Percentiles rank a stretch among this genome's conserved stretches.
Evolutionary conservation across 2,113 vertebrate species (phyloP).

Genomic region (Oenanthe melanoleuca): DNA sequence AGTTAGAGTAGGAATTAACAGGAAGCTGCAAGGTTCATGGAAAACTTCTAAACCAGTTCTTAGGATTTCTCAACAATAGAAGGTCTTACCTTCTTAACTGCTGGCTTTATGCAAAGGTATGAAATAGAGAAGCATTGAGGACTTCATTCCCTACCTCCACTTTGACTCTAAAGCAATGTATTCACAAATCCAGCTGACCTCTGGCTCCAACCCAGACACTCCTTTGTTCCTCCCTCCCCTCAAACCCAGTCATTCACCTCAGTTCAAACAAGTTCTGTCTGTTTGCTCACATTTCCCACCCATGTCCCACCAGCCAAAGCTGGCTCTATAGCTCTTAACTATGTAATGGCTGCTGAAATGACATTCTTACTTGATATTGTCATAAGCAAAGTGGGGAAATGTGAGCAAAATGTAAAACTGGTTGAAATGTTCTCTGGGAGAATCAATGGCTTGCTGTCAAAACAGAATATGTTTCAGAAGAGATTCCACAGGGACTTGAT

Average conservation of each 20-base stretch:
- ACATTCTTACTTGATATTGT: neutral
- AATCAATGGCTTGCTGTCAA: slow-evolving; percentile 54
- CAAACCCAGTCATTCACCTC: neutral
- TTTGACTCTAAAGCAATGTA: neutral
- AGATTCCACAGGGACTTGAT: neutral
- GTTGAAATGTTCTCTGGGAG: slow-evolving; percentile 34
- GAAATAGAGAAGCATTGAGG: neutral
- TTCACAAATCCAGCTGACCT: neutral
- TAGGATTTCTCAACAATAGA: neutral
- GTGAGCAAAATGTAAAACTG: slow-evolving; percentile 29
- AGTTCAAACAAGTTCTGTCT: neutral
- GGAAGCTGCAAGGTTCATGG: neutral
- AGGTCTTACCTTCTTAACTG: neutral
- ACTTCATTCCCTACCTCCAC: neutral
- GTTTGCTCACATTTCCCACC: neutral
- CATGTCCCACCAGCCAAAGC: neutral
- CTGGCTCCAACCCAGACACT: neutral
- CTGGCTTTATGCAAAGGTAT: neutral
- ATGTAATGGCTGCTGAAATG: neutral
- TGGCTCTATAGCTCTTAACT: neutral
- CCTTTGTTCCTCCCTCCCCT: neutral
- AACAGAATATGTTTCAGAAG: slow-evolving; percentile 2
- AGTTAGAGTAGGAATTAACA: neutral
- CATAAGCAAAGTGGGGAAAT: neutral
- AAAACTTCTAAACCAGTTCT: neutral